Base-by-base conservation (phyloP, 2,113 vertebrate species). In the Sula dactylatra region DNA sequence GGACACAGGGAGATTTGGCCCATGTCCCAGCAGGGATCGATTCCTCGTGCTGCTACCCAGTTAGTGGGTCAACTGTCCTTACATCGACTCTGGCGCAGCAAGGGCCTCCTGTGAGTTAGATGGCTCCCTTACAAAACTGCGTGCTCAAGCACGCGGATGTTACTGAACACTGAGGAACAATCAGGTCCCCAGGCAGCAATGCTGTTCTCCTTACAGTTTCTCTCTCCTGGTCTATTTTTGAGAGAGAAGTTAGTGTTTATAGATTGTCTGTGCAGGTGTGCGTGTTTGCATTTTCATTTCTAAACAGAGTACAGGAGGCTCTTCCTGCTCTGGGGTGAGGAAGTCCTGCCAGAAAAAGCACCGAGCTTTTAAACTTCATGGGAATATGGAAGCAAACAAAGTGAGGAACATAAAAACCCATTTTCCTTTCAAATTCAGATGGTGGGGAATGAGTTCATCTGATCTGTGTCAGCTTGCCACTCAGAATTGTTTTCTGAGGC, bases 21-120 rank as follows among this genome's bases (percentile, higher is more conserved):
- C 20, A 18, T 0, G 0, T 88, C 25, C 50, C 36, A 50, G 29
- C 16, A 27, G 22, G 27, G 50, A 45, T 34, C 2, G 8, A 32
- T 58, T 40, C 49, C 32, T 82, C 1, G 0, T 44, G 17, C 11
- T 40, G 11, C 36, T 42, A 13, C 29, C 26, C 49, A 32, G 9
- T 71, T 34, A 44, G 16, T 5, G 16, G 31, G 7, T 47, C 26
- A 42, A 44, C 14, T 44, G 29, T 49, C n/a, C 42, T 58, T 79
- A 13, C 52, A 64, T 29, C 4, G 0, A 59, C 17, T 38, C 52
- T 14, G 12, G 29, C 34, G n/a, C 42, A 55, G n/a, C 19, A 29
- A 36, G 2, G 38, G 70, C 7, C 6, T 61, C 7, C 7, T 66
- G 36, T 29, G 31, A 16, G 10, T 80, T 67, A 38, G 54, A 47